Evolutionary conservation across 1,140 invertebrate species (phyloP), one percentile per base, ranked within the genome.

Genomic region (Drosophila bocki): DNA sequence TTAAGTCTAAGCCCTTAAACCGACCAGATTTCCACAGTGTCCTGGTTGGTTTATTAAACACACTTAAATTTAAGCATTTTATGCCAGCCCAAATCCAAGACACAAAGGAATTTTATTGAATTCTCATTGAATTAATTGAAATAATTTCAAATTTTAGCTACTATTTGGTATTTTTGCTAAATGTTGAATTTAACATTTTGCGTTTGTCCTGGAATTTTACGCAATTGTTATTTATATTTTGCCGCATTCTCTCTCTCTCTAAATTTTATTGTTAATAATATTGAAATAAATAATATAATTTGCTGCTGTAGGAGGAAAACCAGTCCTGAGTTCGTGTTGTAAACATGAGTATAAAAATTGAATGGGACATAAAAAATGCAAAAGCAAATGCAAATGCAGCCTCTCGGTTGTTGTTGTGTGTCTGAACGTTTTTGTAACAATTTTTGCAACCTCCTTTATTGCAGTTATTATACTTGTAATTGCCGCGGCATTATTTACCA

Each of bases 311-410:
- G 65, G 47, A 50, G 69, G 51, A 72, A 72, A 86, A 91, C 76
- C 70, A 79, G 63, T 78, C 72, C 82, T 80, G 86, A 78, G 82
- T 70, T 90, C 74, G 79, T 82, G 59, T 74, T 65, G 29, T 79
- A 82, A 82, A 74, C 71, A 39, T 77, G 53, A 65, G 75, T 83
- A 83, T 78, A 54, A 75, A 80, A 82, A 58, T 80, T 77, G 69
- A 75, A 87, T 76, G 79, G 67, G 78, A 60, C 70, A 79, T 75
- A 65, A 71, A 82, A 72, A 82, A 72, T 78, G 69, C 64, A 68
- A 72, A 56, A 56, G 53, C 53, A 56, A 56, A 56, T 56, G 53
- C 53, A 56, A 87, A 83, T 80, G 74, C 29, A 50, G 58, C 63
- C 59, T 54, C 48, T 59, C 61, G 32, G 48, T 74, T 65, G n/a